phyloP scores from a whole-genome alignment of 2,888 invertebrate species.

The Zygaena filipendulae region DNA sequence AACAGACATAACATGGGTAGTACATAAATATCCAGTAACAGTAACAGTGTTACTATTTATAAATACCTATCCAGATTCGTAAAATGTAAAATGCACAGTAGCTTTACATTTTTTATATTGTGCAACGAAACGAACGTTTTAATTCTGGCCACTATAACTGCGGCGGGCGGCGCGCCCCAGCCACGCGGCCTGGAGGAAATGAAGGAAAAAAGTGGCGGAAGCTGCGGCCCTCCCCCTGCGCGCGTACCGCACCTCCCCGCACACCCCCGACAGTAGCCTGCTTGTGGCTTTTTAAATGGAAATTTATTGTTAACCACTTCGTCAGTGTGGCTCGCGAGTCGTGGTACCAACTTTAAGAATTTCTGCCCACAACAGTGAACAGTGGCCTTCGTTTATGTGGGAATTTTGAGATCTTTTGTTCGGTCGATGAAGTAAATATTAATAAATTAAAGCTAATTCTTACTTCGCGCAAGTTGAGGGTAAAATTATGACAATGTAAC shows the following conservation, averaged over 20 bases:
- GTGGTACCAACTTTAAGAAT: constrained; percentile 41
- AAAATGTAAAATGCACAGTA: too few species aligned
- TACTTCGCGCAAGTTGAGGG: too few species aligned
- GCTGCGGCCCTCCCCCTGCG: constrained; percentile 33
- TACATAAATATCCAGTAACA: too few species aligned
- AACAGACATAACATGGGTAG: too few species aligned
- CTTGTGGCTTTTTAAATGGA: constrained; percentile 67
- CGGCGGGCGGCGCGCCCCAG: constrained; percentile 42
- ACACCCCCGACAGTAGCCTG: constrained; percentile 21
- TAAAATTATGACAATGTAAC: too few species aligned
- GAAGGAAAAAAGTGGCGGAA: constrained; percentile 67
- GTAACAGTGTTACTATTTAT: too few species aligned
- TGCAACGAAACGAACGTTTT: constrained; percentile 50
- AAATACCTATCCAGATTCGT: too few species aligned
- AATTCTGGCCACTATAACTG: constrained; percentile 30
- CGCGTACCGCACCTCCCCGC: constrained; percentile 13
- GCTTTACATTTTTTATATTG: too few species aligned
- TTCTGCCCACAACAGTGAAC: too few species aligned
- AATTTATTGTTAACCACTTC: constrained; percentile 68
- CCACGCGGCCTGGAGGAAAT: constrained; percentile 61
- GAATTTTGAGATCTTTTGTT: constrained; percentile 17
- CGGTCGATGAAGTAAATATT: constrained; percentile 3
- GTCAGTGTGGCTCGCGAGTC: constrained; percentile 45
- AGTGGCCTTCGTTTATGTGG: constrained; percentile 27
- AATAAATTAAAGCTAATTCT: neutral